Conservation (phyloP, 2,888 invertebrate genomes). For the Aplocera efformata region DNA sequence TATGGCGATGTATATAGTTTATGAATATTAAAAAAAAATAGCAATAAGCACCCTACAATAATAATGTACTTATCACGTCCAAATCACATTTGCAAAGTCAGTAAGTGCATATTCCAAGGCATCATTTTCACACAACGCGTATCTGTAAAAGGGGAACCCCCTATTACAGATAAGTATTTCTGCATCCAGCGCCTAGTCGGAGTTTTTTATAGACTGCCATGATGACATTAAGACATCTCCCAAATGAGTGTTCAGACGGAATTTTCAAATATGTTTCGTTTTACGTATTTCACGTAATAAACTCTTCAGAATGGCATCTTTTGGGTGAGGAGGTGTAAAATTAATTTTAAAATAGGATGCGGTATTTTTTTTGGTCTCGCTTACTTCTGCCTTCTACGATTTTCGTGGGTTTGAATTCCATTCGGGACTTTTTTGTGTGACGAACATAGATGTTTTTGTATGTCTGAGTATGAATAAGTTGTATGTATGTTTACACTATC, state of each 20-base stretch:
- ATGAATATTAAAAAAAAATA: too few species aligned
- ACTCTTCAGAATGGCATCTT: conserved; percentile 51
- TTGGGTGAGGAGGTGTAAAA: conserved; percentile 29
- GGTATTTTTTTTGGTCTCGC: conserved; percentile 2
- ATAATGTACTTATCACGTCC: too few species aligned
- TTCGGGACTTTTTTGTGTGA: too few species aligned
- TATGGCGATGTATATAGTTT: too few species aligned
- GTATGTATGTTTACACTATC: too few species aligned
- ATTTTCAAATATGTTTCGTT: conserved; percentile 55
- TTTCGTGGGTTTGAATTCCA: too few species aligned
- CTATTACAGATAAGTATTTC: conserved; percentile 7
- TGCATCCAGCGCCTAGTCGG: conserved; percentile 32
- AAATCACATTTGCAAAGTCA: too few species aligned
- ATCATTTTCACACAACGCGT: conserved; percentile 18
- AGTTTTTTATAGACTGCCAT: conserved; percentile 46
- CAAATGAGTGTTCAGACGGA: conserved; percentile 38
- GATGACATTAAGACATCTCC: conserved; percentile 44
- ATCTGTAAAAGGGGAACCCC: conserved; percentile 1
- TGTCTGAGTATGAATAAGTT: too few species aligned
- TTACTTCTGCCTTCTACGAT: too few species aligned
- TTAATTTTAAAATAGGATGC: not conserved
- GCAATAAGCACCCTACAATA: too few species aligned
- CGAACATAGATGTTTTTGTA: too few species aligned
- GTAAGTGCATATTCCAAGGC: conserved; percentile 12
- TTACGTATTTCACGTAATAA: conserved; percentile 59